phyloP scores from a whole-genome alignment of 2,113 vertebrate genomes.

The Colossoma macropomum region DNA sequence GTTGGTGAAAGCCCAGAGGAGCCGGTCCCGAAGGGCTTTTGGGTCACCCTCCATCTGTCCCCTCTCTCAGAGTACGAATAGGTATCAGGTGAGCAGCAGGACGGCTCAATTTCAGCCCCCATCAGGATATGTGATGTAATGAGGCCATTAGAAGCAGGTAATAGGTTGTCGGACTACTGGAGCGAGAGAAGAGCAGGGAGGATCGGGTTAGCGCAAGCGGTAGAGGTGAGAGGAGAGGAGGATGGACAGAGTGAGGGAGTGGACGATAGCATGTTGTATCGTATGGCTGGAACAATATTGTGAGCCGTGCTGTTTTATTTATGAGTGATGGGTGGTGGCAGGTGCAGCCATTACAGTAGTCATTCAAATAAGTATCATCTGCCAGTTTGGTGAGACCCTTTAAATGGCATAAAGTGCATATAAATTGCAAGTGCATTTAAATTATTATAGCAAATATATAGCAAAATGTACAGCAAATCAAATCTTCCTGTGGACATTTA shows the following conservation, averaged over 20 bases:
- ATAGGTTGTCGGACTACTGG: slow-evolving; percentile 86
- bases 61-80: slow-evolving; percentile 42
- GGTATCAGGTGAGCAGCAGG: slow-evolving; percentile 66
- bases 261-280: not conserved
- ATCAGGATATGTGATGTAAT: slow-evolving; percentile 84
- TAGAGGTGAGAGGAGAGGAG: not conserved
- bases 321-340: not conserved
- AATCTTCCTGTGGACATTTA: too few relatives aligned
- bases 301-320: slow-evolving; percentile 25
- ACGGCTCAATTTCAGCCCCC: slow-evolving; percentile 67
- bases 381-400: too few relatives aligned
- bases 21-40: not conserved
- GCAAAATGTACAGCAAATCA: too few relatives aligned
- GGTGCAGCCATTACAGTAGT: not conserved
- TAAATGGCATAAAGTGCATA: too few relatives aligned
- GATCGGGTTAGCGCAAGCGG: slow-evolving; percentile 72
- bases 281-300: not conserved
- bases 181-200: slow-evolving; percentile 69
- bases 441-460: too few relatives aligned
- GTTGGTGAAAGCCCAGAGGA: not conserved
- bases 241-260: slow-evolving; percentile 20
- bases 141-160: slow-evolving; percentile 89
- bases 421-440: too few relatives aligned
- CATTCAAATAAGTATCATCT: not conserved
- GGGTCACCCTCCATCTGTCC: slow-evolving; percentile 61